Evolutionary conservation across 2,113 vertebrate genomes (phyloP), one percentile per base, ranked within the genome.

Genomic region (Dipodomys spectabilis): DNA sequence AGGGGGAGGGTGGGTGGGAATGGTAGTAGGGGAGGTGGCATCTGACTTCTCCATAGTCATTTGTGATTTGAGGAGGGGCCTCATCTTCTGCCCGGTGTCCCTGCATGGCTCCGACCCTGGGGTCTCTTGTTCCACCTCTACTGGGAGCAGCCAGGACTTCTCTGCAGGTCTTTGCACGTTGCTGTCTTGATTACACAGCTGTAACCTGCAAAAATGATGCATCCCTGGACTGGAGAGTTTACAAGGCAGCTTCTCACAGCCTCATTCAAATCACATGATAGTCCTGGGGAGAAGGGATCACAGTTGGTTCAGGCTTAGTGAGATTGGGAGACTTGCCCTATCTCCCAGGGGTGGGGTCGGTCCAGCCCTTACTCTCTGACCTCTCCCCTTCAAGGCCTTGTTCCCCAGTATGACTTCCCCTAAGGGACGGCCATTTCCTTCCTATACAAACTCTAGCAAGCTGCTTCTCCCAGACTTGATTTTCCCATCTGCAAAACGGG

Each of bases 131-230:
- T 9, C 7, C 20, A 57, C 15, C 53, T 57, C 20, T 13, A 28
- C 62, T 27, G 0, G 3, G 72, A 88, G 30, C 44, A 18, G 20
- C 45, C 45, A 0, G 32, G 75, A 67, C 8, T 22, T 86, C 62
- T 32, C 81, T 92, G 45, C 83, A 81, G 73, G 86, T 89, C 91
- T 82, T 90, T 79, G 82, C 86, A 53, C 5, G 82, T 82, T 3
- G 62, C 44, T 35, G 74, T n/a, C 73, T 90, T 11, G 49, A 7
- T 27, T 53, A 60, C 35, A 15, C 62, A 28, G 88, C 95, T 81
- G 25, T n/a, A 67, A 90, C 74, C 74, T 0, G 84, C 49, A 65
- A 6, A 45, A 13, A 16, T 88, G 92, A 92, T 9, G 9, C 0
- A 2, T 49, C 16, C 57, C 19, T 3, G 44, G 23, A 74, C 88